Conservation (phyloP, 2,888 invertebrate genomes). For the Lasioglossum leucozonium region DNA sequence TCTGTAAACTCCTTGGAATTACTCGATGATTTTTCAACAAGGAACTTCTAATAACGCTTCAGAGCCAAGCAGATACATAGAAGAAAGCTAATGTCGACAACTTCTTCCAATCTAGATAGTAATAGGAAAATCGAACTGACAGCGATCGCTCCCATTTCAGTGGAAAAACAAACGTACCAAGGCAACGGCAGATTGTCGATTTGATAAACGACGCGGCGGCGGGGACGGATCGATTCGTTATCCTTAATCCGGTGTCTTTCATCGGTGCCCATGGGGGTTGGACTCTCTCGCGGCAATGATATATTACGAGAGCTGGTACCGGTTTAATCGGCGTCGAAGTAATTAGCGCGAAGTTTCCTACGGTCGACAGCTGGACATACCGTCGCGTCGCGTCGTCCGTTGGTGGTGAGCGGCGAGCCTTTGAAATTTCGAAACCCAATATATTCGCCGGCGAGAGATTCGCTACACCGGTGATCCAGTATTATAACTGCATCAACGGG, state of each 20-base stretch:
- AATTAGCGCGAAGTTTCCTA: conserved; percentile 50
- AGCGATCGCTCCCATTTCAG: neutral
- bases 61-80: neutral
- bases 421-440: conserved; percentile 21
- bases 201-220: conserved; percentile 42
- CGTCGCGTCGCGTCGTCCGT: neutral
- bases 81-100: neutral
- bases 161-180: conserved; percentile 20
- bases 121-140: neutral
- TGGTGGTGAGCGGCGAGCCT: neutral
- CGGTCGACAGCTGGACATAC: conserved; percentile 54
- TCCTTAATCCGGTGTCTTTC: conserved; percentile 53
- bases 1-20: neutral
- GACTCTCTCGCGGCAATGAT: conserved; percentile 34
- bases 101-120: neutral
- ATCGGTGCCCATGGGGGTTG: neutral
- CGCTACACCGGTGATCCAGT: neutral
- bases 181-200: conserved; percentile 15
- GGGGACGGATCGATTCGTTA: conserved; percentile 44
- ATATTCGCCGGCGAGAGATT: conserved; percentile 1
- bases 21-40: too few species aligned
- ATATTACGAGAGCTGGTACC: conserved; percentile 43
- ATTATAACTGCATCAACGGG: conserved; percentile 18
- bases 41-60: neutral
- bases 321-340: conserved; percentile 54